Conservation (phyloP, 37 sponge, comb jelly and placozoan species). For the Geodia barretti region DNA sequence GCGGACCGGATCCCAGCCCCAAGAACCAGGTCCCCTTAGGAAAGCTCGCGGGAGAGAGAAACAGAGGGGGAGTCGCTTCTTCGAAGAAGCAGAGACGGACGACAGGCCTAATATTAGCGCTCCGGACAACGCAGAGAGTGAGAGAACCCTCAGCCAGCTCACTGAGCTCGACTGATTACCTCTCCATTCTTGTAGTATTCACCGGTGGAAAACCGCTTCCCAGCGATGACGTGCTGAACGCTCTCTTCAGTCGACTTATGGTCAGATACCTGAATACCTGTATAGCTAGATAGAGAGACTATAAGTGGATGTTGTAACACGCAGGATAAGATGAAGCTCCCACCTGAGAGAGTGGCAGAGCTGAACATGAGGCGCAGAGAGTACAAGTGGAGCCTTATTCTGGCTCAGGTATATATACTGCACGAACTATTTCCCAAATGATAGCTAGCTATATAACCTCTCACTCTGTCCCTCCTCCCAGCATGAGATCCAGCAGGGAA, state of each 20-base stretch:
- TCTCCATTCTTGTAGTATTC: no score
- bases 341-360: constrained; percentile 70
- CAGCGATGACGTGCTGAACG: constrained; percentile 70
- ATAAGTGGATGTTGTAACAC: not conserved
- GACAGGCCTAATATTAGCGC: not conserved
- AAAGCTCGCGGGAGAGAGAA: not conserved
- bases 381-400: constrained; percentile 80
- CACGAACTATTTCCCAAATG: not conserved
- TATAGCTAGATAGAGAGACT: not conserved
- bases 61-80: no score
- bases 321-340: constrained; percentile 66
- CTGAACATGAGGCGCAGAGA: constrained; percentile 61
- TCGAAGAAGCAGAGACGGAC: no score
- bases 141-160: not conserved
- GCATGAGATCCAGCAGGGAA: constrained; percentile 67
- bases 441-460: not conserved
- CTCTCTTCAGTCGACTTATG: constrained; percentile 70
- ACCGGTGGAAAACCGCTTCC: constrained; percentile 48
- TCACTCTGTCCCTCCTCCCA: constrained; percentile 1
- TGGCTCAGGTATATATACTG: constrained; percentile 60
- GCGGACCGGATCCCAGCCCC: not conserved
- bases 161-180: no score
- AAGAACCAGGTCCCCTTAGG: not conserved
- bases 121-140: constrained; percentile 23
- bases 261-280: constrained; percentile 25